These are phyloP conservation scores for Drosophila meridiana DNA, from an alignment of 2,888 invertebrate genomes.

Conservation along the genomic window DNA sequence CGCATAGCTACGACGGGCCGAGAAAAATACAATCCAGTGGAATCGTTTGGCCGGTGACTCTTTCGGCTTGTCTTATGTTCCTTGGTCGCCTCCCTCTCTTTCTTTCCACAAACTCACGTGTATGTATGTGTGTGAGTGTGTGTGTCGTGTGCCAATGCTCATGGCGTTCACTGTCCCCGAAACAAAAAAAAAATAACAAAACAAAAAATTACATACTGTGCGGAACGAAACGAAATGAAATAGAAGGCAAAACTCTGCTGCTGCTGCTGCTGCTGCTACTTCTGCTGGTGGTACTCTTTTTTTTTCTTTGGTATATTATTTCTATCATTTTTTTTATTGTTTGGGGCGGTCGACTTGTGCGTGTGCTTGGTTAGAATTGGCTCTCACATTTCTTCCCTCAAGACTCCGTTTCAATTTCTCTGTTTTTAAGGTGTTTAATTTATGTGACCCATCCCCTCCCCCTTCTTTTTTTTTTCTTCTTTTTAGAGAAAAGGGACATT, in stretches of 20 bases:
- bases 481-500: background rate
- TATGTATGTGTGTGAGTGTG: constrained; percentile 44
- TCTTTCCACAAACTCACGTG: constrained; percentile 36
- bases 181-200: constrained; percentile 48
- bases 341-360: constrained; percentile 44
- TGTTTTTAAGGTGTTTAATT: constrained; percentile 9
- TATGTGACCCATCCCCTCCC: background rate
- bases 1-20: constrained; percentile 32
- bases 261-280: constrained; percentile 8
- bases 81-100: constrained; percentile 36
- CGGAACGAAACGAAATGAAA: constrained; percentile 73
- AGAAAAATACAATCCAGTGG: constrained; percentile 64
- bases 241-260: constrained; percentile 48
- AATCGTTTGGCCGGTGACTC: constrained; percentile 63
- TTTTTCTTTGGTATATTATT: constrained; percentile 44
- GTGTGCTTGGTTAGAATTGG: constrained; percentile 29
- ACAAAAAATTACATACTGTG: constrained; percentile 50
- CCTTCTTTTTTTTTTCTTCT: background rate
- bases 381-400: constrained; percentile 5
- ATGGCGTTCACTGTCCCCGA: constrained; percentile 67
- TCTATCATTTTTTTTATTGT: constrained; percentile 54
- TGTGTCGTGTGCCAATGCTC: constrained; percentile 72
- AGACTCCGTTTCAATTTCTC: constrained; percentile 13
- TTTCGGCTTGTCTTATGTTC: constrained; percentile 53
- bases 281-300: constrained; percentile 26